phyloP scores from a whole-genome alignment of 1,140 invertebrate species.

The Homalodisca vitripennis region DNA sequence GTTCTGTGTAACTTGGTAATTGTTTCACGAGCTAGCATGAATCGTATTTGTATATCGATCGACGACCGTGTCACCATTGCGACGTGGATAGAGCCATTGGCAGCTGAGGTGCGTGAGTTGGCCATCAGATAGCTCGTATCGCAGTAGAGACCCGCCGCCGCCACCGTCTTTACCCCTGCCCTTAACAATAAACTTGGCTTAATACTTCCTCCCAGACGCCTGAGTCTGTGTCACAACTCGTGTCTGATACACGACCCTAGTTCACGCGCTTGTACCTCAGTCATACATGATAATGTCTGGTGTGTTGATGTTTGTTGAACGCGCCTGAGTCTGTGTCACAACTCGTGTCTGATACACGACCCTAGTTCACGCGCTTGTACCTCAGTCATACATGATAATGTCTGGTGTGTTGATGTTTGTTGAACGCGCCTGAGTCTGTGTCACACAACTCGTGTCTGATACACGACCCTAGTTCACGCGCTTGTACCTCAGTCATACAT shows the following conservation, averaged over 20 bases:
- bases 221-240: not conserved
- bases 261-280: too few relatives aligned
- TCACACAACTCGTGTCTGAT: not conserved
- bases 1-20: too few relatives aligned
- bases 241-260: not conserved
- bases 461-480: not conserved
- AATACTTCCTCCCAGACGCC: constrained; percentile 8
- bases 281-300: too few relatives aligned
- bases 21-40: too few relatives aligned
- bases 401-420: too few relatives aligned
- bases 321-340: not conserved
- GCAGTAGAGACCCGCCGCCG: not conserved
- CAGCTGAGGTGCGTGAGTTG: not conserved
- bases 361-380: not conserved
- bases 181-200: constrained; percentile 13
- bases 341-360: not conserved
- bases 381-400: too few relatives aligned
- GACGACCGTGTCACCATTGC: too few relatives aligned
- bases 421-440: too few relatives aligned
- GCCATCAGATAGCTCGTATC: not conserved
- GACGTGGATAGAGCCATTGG: constrained; percentile 15
- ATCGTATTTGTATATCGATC: too few relatives aligned
- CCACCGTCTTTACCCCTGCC: too few relatives aligned
- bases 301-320: too few relatives aligned
- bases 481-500: too few relatives aligned